Percentiles rank a stretch among this genome's conserved stretches.
These are phyloP conservation scores for Caenorhabditis elegans DNA, from an alignment of 1,140 invertebrate species.

Conservation along the genomic window WBcel235 BX284605.5:12056001-12056500, in stretches of 20 bases:
- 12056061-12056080: constrained; percentile 44
- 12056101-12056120: constrained; percentile 42
- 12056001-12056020: no score
- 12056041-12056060: not conserved
- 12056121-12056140: constrained; percentile 17
- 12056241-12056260: constrained; percentile 55
- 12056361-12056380: no score
- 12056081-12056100: constrained; percentile 44
- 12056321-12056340: not conserved
- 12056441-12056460: no score
- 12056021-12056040: not conserved
- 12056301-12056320: not conserved
- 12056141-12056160: constrained; percentile 40
- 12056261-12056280: constrained; percentile 45
- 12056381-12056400: no score
- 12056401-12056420: no score
- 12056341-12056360: constrained; percentile 6
- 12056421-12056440: no score
- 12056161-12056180: constrained; percentile 17
- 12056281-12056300: not conserved
- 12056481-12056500: no score
- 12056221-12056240: constrained; percentile 54
- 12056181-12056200: constrained; percentile 34
- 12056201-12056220: constrained; percentile 39
- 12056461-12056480: no score